Base-by-base conservation (phyloP, 1,140 invertebrate species). In the Hycleus cichorii region DNA sequence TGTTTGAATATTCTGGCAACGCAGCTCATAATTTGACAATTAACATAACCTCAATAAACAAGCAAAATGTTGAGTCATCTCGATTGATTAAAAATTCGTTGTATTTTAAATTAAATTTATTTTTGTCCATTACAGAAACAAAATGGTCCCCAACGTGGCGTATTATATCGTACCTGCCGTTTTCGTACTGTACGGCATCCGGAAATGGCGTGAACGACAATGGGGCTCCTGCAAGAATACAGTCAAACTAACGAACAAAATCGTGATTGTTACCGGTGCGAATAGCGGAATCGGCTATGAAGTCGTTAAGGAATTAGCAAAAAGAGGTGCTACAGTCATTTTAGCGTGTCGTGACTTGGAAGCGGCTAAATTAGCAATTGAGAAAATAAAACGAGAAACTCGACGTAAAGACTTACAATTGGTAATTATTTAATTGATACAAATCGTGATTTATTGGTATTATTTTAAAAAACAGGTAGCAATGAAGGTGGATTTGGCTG, bases 341-440 rank as follows among this genome's bases (percentile, higher is more conserved):
- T 76, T 95, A 64, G 89, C 89, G 3, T 93, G 91, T 71, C 76
- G 91, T 56, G 82, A 85, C 73, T 40, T 83, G 18, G 70, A 78
- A 8, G 80, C 81, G 60, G 86, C 82, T 0, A 66, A 79, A 58
- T 73, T 73, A 57, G 86, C 89, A 12, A 79, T 80, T 18, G 10
- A 49, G 25, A 63, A 63, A 50, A 72, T 71, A 11, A 60, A 61
- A 64, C 57, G 60, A 39, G 39, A 62, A 46, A 39, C 32, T 64
- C 3, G 63, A 59, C 12, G 27, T 32, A 11, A 32, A 39, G 49
- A 39, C 24, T 39, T 11, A 32, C 11, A 39, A 44, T 26, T 18
- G 18, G 18, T 10, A 24, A 27, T 39, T 46, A 18, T 18, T 18
- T 18, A 18, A 18, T 18, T 18, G 18, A 18, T 18, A 18, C 18